Base-by-base conservation (phyloP, 2,888 invertebrate genomes). In the Allygus modestus region DNA sequence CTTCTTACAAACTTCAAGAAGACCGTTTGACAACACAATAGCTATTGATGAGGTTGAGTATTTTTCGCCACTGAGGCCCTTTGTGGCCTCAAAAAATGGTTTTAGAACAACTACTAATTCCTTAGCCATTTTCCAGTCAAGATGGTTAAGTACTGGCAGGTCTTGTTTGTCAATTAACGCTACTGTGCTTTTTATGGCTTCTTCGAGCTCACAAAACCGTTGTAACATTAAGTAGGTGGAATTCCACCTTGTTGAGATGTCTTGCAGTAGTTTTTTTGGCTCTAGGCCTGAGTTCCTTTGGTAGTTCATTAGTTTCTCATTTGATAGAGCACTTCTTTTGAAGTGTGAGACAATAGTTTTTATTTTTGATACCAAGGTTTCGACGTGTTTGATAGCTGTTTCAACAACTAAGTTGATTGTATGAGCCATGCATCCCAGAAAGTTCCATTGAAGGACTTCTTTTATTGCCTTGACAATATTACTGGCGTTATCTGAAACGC, bases 151-250 rank as follows among this genome's bases (percentile, higher is more conserved):
- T 4, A 31, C 7, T 31, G 69, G 69, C 1, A 69, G 31, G 23
- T 65, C 26, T 2, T 9, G 26, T 28, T 69, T 69, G 4, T 20
- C 69, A 65, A 69, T 31, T 31, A 69, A 5, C 12, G 31, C 69
- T 12, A 69, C 5, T n/a, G 69, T 69, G 17, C 7, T 31, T 37
- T 69, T 69, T 1, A 69, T 2, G 0, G 69, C 69, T 31, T 69
- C 69, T 17, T 69, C 69, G 7, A 31, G 69, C n/a, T 69, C 69
- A 69, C 69, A 31, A 17, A 33, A 69, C 69, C 5, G 51, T 15
- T 54, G 2, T 5, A 65, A 7, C 65, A 65, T 65, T 23, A 65
- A 9, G 26, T 28, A 65, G 65, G 65, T 65, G 65, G 65, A 65
- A 23, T 69, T 69, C 69, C 33, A 69, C 69, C 69, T 28, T 9